phyloP scores from a whole-genome alignment of 1,140 invertebrate species.

The Protaetia brevitarsis region DNA sequence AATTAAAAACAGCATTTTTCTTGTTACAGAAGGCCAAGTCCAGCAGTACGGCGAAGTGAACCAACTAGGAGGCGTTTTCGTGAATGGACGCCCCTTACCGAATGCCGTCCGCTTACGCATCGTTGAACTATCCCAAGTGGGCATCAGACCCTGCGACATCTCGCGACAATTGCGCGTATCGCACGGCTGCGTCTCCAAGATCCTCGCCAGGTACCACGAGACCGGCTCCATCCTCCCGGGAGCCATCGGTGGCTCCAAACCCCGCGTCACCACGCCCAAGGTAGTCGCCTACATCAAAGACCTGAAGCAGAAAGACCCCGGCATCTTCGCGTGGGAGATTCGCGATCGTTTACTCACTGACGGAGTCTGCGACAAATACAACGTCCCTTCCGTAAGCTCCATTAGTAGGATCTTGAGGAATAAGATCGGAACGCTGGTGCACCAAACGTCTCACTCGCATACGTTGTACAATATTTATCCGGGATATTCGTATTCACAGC shows the following conservation, averaged over 20 bases:
- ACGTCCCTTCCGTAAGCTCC: slow-evolving; percentile 90
- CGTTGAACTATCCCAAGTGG: slow-evolving; percentile 87
- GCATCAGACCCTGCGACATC: slow-evolving; percentile 92
- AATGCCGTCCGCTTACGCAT: slow-evolving; percentile 81
- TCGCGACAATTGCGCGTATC: slow-evolving; percentile 88
- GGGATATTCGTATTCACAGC: slow-evolving; percentile 50
- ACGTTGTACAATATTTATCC: slow-evolving; percentile 57
- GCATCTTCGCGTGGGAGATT: slow-evolving; percentile 87
- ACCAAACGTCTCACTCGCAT: slow-evolving; percentile 41
- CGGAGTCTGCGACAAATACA: slow-evolving; percentile 92
- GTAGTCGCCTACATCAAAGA: slow-evolving; percentile 93
- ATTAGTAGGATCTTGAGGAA: slow-evolving; percentile 66
- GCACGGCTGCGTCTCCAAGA: slow-evolving; percentile 96
- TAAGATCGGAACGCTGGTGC: slow-evolving; percentile 48
- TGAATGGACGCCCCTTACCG: slow-evolving; percentile 81
- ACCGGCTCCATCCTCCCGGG: slow-evolving; percentile 85
- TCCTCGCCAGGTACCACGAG: slow-evolving; percentile 84
- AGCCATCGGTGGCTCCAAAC: slow-evolving; percentile 86
- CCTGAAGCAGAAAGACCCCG: slow-evolving; percentile 93
- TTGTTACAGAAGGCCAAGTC: slow-evolving; percentile 55
- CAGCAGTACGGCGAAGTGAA: slow-evolving; percentile 80
- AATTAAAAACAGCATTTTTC: too few species aligned
- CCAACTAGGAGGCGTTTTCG: slow-evolving; percentile 79
- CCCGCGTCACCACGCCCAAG: slow-evolving; percentile 91
- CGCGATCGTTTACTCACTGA: slow-evolving; percentile 84